Evolutionary conservation across 2,888 invertebrate species (phyloP).

Genomic region (Ectropis crepuscularia): DNA sequence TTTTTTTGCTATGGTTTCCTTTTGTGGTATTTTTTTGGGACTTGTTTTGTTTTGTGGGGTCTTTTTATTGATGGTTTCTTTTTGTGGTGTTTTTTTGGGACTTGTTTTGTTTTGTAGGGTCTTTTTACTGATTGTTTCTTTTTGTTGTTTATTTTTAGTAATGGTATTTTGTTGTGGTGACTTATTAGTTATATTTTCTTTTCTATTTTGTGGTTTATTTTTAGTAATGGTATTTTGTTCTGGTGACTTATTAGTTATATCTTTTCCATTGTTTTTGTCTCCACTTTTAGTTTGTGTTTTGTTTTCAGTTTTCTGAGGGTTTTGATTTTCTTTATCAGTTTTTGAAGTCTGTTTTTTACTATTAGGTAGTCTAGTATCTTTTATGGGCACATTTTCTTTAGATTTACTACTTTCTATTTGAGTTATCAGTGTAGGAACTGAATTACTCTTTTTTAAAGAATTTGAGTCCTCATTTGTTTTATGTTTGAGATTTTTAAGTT

Average conservation of each 20-base stretch:
- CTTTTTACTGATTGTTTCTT: too few species aligned
- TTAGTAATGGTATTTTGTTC: too few species aligned
- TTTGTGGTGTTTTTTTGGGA: too few species aligned
- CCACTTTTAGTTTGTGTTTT: conserved; percentile 7
- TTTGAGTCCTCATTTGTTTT: conserved; percentile 18
- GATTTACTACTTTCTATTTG: conserved; percentile 11
- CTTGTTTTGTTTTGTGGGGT: background rate
- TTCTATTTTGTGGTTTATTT: too few species aligned
- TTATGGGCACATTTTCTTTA: conserved; percentile 2
- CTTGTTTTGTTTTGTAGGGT: too few species aligned
- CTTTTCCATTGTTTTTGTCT: background rate
- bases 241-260: too few species aligned
- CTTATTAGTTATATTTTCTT: too few species aligned
- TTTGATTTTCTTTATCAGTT: conserved; percentile 14
- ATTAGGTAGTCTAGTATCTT: conserved; percentile 17
- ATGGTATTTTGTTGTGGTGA: too few species aligned
- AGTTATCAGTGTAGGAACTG: conserved; percentile 19
- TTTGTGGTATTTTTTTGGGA: background rate
- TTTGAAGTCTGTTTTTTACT: conserved; percentile 29
- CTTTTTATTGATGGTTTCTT: too few species aligned
- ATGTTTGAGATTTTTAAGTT: conserved; percentile 29
- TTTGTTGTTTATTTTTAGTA: too few species aligned
- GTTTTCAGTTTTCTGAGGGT: background rate
- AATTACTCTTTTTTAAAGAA: conserved; percentile 11
- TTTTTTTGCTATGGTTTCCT: background rate